phyloP scores from a whole-genome alignment of 2,888 invertebrate genomes.

The Aleiodes testaceus region DNA sequence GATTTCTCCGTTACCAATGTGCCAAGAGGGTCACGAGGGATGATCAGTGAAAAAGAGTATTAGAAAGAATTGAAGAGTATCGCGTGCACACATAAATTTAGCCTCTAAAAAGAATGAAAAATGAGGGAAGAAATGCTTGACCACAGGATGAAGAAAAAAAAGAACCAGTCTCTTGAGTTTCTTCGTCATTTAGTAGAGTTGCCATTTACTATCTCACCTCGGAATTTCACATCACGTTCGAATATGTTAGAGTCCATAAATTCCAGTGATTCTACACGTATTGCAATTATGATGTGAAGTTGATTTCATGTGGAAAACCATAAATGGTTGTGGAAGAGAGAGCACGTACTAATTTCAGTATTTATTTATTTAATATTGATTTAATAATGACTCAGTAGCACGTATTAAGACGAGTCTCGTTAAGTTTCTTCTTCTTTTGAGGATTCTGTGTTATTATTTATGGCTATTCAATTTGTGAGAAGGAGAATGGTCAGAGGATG shows the following conservation, averaged over 20 bases:
- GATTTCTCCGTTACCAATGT: constrained; percentile 61
- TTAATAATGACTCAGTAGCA: neutral
- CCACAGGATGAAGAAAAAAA: constrained; percentile 37
- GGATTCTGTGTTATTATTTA: neutral
- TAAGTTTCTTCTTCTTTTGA: neutral
- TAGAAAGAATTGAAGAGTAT: constrained; percentile 42
- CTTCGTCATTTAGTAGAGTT: constrained; percentile 30
- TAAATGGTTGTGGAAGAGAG: constrained; percentile 34
- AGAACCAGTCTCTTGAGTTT: constrained; percentile 41
- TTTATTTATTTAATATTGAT: constrained; percentile 15
- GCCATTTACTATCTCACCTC: constrained; percentile 45
- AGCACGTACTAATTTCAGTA: constrained; percentile 12
- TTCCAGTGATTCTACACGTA: constrained; percentile 1
- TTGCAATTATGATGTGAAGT: constrained; percentile 19
- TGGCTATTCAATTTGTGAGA: constrained; percentile 5
- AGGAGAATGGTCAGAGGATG: constrained; percentile 10
- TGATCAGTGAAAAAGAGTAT: constrained; percentile 40
- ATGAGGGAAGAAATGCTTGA: constrained; percentile 38
- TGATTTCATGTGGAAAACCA: constrained; percentile 33
- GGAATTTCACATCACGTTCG: constrained; percentile 47
- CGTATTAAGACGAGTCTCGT: neutral
- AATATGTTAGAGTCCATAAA: constrained; percentile 24
- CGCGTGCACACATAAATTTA: constrained; percentile 49
- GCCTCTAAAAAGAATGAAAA: constrained; percentile 33
- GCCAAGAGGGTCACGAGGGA: constrained; percentile 48